Base-by-base conservation (phyloP, 1,140 invertebrate genomes). In the Riptortus pedestris region DNA sequence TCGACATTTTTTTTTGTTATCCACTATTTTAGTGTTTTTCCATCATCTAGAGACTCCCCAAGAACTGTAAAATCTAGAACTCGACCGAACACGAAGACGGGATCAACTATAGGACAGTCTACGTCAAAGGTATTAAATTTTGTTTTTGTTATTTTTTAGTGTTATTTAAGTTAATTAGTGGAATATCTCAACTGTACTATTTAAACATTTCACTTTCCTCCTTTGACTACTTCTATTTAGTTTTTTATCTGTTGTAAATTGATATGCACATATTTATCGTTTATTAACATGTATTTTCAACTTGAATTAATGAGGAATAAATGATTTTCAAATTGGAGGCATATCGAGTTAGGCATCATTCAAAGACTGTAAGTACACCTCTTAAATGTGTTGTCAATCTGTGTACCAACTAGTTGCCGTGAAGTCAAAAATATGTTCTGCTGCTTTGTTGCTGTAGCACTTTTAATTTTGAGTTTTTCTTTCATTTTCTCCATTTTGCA, bases 91-190 rank as follows among this genome's bases (percentile, higher is more conserved):
- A 28, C 48, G 29, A 64, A 64, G 48, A 64, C 62, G 62, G 62
- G 62, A 20, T 64, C 62, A 16, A 64, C 48, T 38, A 51, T 64
- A 33, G 62, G 62, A 38, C 62, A 29, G 26, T 29, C 62, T 55
- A n/a, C 62, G 26, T 64, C 62, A 38, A 64, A 64, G 52, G 62
- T 64, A 43, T n/a, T n/a, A n/a, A n/a, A n/a, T n/a, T n/a, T n/a
- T n/a, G n/a, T n/a, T n/a, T n/a, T n/a, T n/a, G n/a, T n/a, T n/a
- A n/a, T 38, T 61, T 55, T 55, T 24, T 27, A 11, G 45, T 48
- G 9, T 55, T 38, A 38, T 7, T 38, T 38, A 7, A 38, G 14
- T 38, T 38, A 38, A 38, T 38, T 14, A 38, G 5, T 38, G 14
- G 31, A n/a, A n/a, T n/a, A n/a, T n/a, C n/a, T n/a, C n/a, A n/a